Percentiles rank a stretch among this genome's conserved stretches.
Conservation (phyloP, 2,797 vertebrate genomes). For the Argyrosomus regius region DNA sequence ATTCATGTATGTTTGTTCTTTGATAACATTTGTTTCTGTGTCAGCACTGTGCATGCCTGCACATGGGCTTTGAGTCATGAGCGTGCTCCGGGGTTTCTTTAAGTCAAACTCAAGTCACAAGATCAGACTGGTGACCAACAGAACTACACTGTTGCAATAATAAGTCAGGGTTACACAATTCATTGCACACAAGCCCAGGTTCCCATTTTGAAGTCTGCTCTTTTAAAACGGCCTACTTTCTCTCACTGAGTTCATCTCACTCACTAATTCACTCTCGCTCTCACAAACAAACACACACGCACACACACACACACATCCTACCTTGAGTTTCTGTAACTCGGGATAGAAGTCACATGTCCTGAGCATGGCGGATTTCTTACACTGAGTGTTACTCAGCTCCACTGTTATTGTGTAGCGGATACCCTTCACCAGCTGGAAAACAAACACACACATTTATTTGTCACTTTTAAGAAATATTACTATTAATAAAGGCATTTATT, state of each 20-base stretch:
- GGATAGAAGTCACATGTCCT: slow-evolving; percentile 84
- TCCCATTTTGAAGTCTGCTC: background rate
- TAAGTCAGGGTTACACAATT: background rate
- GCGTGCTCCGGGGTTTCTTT: slow-evolving; percentile 10
- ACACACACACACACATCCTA: slow-evolving; percentile 47
- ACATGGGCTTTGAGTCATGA: background rate
- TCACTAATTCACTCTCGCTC: background rate
- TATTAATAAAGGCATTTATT: background rate
- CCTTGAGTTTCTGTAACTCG: slow-evolving; percentile 84
- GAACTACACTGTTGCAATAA: background rate
- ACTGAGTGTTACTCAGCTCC: slow-evolving; percentile 86
- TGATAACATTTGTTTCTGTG: background rate
- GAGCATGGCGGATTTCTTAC: slow-evolving; percentile 82
- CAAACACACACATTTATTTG: slow-evolving; percentile 24
- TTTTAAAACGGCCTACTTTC: background rate
- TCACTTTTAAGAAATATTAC: background rate
- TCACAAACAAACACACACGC: background rate
- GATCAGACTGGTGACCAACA: slow-evolving; percentile 48
- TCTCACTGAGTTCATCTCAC: background rate
- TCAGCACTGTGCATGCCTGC: background rate
- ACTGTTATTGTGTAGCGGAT: slow-evolving; percentile 84
- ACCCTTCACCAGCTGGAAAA: slow-evolving; percentile 85
- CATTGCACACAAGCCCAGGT: background rate
- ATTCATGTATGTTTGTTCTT: background rate
- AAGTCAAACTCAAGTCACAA: slow-evolving; percentile 64